These are phyloP conservation scores for Alces alces DNA, from an alignment of 2,113 vertebrate genomes.

Conservation along the genomic window DNA sequence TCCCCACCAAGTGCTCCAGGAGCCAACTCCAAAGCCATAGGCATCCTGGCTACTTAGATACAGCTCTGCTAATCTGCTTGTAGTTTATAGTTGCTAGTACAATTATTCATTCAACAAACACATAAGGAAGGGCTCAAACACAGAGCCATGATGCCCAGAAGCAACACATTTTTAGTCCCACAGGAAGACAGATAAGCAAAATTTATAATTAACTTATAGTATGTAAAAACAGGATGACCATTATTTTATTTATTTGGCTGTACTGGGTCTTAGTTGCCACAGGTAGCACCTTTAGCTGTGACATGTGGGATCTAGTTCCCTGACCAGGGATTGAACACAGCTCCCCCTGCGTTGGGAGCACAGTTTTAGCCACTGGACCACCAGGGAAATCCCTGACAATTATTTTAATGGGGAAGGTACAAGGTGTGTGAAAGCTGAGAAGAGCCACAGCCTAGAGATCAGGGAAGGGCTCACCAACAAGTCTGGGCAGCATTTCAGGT, in stretches of 20 bases:
- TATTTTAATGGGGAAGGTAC: not conserved
- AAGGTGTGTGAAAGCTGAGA: not conserved
- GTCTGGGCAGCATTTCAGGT: not conserved
- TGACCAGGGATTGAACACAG: not conserved
- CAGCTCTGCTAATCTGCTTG: not conserved
- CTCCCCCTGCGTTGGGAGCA: not conserved
- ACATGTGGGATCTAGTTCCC: not conserved
- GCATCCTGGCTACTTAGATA: not conserved
- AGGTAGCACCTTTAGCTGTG: not conserved
- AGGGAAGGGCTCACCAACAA: not conserved
- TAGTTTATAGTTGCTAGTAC: not conserved
- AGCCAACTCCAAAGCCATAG: not conserved
- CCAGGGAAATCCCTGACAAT: not conserved
- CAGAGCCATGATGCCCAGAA: not conserved
- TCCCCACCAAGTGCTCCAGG: not conserved
- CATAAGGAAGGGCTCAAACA: not conserved
- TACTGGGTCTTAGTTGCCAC: not conserved
- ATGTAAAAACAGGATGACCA: not conserved
- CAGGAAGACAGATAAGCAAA: not conserved
- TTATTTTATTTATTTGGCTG: not conserved
- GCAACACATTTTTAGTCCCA: not conserved
- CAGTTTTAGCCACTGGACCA: not conserved
- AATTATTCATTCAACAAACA: slow-evolving; percentile 7
- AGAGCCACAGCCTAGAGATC: not conserved
- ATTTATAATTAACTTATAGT: not conserved